Evolutionary conservation across 2,797 vertebrate species (phyloP), one percentile per base, ranked within the genome.

Genomic region (Muraenolepis orangiensis): DNA sequence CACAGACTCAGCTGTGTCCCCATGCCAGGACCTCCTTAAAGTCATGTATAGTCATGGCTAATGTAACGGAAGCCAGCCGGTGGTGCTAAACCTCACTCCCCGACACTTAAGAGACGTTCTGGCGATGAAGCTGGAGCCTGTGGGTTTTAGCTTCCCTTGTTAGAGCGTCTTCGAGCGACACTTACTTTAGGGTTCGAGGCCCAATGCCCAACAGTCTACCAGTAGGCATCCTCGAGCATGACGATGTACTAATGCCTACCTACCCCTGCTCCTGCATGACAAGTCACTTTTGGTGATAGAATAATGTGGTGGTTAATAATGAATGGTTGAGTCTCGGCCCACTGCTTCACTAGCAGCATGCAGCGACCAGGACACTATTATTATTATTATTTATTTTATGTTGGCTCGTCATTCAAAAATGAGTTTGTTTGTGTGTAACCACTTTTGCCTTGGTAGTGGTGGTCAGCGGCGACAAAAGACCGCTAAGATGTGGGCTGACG

Each of bases 1-100:
- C n/a, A n/a, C n/a, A n/a, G n/a, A n/a, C n/a, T 84, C 81, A 86
- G 90, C 85, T 79, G 86, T 90, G 88, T 90, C 78, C 78, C 83
- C 83, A 87, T n/a, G 86, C 84, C 85, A 82, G 82, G 77, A 78
- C 79, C 71, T n/a, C n/a, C n/a, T n/a, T n/a, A n/a, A n/a, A n/a
- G n/a, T n/a, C n/a, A n/a, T n/a, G n/a, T n/a, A n/a, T n/a, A n/a
- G n/a, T n/a, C n/a, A n/a, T n/a, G n/a, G n/a, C n/a, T n/a, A n/a
- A n/a, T n/a, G n/a, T n/a, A n/a, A n/a, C n/a, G n/a, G n/a, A n/a
- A n/a, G n/a, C n/a, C n/a, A n/a, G n/a, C n/a, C n/a, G n/a, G n/a
- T n/a, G n/a, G n/a, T n/a, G n/a, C n/a, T n/a, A n/a, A n/a, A n/a
- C n/a, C n/a, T n/a, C n/a, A n/a, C n/a, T n/a, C n/a, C n/a, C n/a